Evolutionary conservation across 2,888 invertebrate genomes (phyloP), one percentile per base, ranked within the genome.

Genomic region (Caenorhabditis panamensis): DNA sequence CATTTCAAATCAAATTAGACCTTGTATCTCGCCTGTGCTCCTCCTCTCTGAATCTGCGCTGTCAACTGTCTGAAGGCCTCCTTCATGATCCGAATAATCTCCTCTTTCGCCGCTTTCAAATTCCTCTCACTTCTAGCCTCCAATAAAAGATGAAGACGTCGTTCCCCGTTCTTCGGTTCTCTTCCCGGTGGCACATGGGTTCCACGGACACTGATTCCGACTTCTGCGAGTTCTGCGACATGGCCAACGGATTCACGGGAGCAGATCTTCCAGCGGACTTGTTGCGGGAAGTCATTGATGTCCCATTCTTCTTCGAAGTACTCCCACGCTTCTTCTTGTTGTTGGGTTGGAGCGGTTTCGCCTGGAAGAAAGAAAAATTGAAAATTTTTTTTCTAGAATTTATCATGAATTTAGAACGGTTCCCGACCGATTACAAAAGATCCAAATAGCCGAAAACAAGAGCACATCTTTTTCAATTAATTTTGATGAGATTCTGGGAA

Each of bases 201-300:
- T n/a, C 99, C 99, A 53, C 98, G 94, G 0, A 99, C 99, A 0
- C 98, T 97, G 82, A 99, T 95, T 44, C 99, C 99, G 0, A 98
- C 99, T 92, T 99, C 99, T 0, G 97, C 97, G 92, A 97, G 98
- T 92, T 99, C 99, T 61, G 96, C 96, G 89, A 99, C 97, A 91
- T 98, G 96, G 0, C 96, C 96, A 84, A 99, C 92, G 5, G 98
- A 97, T 93, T 99, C 99, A 84, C 89, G 82, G 13, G 88, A 89
- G 5, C 98, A 99, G 73, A 99, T 96, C 86, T 96, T 94, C 96
- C 97, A 99, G 77, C 99, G 93, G 0, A 98, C 97, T 91, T 97
- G 97, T 90, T 99, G 99, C 31, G 99, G 99, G 93, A 99, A 99
- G 92, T 99, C 99, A 91, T 99, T 99, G 91, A 99, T 99, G 92